Conservation (phyloP, 1,140 invertebrate species). For the Geopemphigus sp. region DNA sequence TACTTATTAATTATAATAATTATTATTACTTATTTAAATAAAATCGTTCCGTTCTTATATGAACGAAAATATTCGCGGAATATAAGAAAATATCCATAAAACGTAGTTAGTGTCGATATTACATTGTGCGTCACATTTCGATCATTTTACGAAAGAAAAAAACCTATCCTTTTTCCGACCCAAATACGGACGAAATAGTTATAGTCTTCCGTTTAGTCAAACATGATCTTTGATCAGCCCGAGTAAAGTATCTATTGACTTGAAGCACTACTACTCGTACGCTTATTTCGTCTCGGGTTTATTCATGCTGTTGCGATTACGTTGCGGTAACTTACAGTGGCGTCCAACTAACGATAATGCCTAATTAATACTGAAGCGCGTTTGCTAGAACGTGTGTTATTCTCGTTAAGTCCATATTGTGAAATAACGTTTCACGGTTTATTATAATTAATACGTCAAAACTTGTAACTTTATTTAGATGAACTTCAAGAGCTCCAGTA, state of each 20-base stretch:
- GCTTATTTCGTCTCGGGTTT: no score
- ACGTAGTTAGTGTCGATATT: not conserved
- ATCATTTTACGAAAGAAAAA: not conserved
- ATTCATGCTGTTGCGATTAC: not conserved
- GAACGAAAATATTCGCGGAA: not conserved
- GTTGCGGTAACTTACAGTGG: not conserved
- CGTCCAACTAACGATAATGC: not conserved
- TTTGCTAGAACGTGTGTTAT: no score
- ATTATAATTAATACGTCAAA: slow-evolving; percentile 3
- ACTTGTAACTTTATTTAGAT: not conserved
- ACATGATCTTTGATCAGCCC: not conserved
- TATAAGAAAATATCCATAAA: not conserved
- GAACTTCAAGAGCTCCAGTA: not conserved
- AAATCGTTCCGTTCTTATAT: no score
- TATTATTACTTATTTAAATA: no score
- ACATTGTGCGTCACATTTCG: not conserved
- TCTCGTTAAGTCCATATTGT: not conserved
- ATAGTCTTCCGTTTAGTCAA: not conserved
- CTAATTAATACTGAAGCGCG: not conserved
- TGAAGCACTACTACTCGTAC: not conserved
- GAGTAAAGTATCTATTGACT: not conserved
- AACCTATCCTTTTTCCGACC: not conserved
- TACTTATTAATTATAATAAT: no score
- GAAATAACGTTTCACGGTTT: not conserved
- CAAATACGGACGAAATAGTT: not conserved